Evolutionary conservation across 2,113 vertebrate species (phyloP).

Genomic region (Labrus mixtus): DNA sequence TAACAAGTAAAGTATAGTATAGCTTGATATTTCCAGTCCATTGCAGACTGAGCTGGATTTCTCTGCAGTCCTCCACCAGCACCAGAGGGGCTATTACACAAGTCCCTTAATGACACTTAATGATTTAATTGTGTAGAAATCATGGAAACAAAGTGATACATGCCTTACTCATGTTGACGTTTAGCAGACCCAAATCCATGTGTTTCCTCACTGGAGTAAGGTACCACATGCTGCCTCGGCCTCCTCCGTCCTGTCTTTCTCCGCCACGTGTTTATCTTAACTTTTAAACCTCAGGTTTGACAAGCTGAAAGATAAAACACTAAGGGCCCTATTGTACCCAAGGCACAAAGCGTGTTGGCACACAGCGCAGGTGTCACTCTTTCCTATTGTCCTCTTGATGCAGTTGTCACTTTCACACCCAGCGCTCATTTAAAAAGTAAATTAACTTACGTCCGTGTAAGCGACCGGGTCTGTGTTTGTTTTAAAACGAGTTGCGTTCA

Average conservation of each 20-base stretch:
- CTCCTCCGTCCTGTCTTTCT: background rate
- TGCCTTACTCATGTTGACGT: conserved; percentile 77
- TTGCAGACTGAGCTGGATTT: conserved; percentile 33
- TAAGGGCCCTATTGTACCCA: too few relatives aligned
- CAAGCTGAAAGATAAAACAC: too few relatives aligned
- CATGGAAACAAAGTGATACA: conserved; percentile 79
- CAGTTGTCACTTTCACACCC: too few relatives aligned
- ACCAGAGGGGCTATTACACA: conserved; percentile 74
- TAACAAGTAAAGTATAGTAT: conserved; percentile 36
- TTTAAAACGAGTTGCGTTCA: too few relatives aligned
- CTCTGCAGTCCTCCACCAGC: conserved; percentile 37
- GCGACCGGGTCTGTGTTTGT: too few relatives aligned
- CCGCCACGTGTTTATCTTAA: conserved; percentile 15
- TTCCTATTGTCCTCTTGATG: too few relatives aligned
- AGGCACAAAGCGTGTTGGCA: too few relatives aligned
- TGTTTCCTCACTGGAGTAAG: conserved; percentile 59
- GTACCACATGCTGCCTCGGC: conserved; percentile 9
- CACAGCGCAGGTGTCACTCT: too few relatives aligned
- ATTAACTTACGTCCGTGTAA: too few relatives aligned
- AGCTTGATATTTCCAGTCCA: conserved; percentile 34
- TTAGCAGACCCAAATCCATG: conserved; percentile 74
- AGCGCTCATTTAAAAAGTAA: too few relatives aligned
- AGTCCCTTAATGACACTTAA: conserved; percentile 81
- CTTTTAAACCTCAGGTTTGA: conserved; percentile 7
- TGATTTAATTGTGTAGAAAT: conserved; percentile 82